Percentiles rank a stretch among this genome's conserved stretches.
These are phyloP conservation scores for Malacoctenus gilli DNA, from an alignment of 2,797 vertebrate genomes.

Conservation along the genomic window DNA sequence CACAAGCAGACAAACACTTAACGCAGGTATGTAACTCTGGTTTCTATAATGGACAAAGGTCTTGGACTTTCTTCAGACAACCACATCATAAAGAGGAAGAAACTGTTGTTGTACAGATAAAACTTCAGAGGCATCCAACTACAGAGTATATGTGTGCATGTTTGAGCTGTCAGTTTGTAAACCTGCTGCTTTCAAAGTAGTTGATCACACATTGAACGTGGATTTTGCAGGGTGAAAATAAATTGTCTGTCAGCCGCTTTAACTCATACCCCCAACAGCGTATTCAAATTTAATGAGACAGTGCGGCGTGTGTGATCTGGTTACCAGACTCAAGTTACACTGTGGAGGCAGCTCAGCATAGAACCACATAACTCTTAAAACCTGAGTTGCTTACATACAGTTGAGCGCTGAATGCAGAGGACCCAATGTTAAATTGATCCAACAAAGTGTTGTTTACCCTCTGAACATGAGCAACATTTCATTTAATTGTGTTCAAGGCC, in stretches of 20 bases:
- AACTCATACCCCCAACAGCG: conserved; percentile 45
- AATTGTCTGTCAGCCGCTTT: conserved; percentile 40
- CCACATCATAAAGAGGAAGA: background rate
- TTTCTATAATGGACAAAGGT: conserved; percentile 1
- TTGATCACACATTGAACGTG: conserved; percentile 4
- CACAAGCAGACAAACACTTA: conserved; percentile 3
- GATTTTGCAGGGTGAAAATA: conserved; percentile 9
- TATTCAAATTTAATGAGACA: conserved; percentile 85
- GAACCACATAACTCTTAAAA: no score
- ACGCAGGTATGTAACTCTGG: conserved; percentile 65
- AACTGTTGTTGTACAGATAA: background rate
- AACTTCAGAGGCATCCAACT: background rate
- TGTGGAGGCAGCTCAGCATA: conserved; percentile 26
- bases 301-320: conserved; percentile 70
- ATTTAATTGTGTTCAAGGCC: no score
- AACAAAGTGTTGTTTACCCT: no score
- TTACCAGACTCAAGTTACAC: conserved; percentile 81
- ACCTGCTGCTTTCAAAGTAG: no score
- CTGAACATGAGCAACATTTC: no score
- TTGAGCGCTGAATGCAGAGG: no score
- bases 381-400: no score
- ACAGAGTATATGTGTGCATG: no score
- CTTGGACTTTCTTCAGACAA: conserved; percentile 1
- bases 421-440: no score
- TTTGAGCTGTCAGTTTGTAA: no score